A percentile compares a stretch with the other conserved stretches of the same genome.
Conservation (phyloP, 1,140 invertebrate genomes). For the Homarus americanus region DNA sequence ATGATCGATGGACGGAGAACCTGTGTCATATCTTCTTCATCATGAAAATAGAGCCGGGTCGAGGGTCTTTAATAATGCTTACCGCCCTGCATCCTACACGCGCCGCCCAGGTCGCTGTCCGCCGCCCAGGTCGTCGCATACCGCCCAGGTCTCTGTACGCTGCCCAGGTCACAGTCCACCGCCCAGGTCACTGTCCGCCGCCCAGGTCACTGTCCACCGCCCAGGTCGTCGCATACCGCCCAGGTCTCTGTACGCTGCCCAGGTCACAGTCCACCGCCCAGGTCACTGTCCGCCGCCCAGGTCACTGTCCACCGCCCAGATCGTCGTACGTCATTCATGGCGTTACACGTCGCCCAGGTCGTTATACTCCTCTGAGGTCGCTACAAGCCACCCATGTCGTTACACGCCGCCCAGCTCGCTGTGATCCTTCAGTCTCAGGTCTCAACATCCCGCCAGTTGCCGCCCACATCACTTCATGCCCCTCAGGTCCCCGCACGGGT, state of each 20-base stretch:
- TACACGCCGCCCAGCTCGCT: background rate
- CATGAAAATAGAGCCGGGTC: conserved; percentile 32
- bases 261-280: background rate
- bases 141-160: background rate
- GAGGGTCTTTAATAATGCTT: conserved; percentile 33
- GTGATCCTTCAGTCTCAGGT: too few relatives aligned
- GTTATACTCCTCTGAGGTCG: background rate
- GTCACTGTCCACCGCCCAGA: too few relatives aligned
- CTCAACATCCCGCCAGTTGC: background rate
- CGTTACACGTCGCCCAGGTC: background rate
- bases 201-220: background rate
- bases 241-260: background rate
- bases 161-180: background rate
- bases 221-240: too few relatives aligned
- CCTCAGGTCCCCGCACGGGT: background rate
- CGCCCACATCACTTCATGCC: background rate
- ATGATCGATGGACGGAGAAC: conserved; percentile 25
- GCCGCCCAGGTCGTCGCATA: background rate
- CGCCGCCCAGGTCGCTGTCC: background rate
- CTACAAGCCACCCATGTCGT: background rate
- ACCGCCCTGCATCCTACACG: background rate
- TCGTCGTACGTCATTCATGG: background rate
- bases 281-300: background rate
- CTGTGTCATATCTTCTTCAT: conserved; percentile 54
- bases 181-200: background rate